A percentile compares a stretch with the other conserved stretches of the same genome.
Conservation (phyloP, 1,140 invertebrate species). For the Macrosteles quadrilineatus region DNA sequence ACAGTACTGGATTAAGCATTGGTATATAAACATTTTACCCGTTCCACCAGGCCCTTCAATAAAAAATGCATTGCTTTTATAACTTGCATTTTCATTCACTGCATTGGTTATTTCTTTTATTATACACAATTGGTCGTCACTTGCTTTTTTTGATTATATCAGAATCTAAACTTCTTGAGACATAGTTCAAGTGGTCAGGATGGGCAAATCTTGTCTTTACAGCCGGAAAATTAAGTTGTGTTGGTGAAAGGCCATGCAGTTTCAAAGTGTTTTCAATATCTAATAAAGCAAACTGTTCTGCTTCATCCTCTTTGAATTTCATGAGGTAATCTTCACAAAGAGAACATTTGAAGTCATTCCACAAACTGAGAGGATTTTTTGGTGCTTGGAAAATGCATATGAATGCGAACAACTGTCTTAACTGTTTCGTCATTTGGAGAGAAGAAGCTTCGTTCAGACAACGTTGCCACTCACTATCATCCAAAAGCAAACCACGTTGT, state of each 20-base stretch:
- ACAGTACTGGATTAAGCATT: neutral
- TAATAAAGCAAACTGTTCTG: too few relatives aligned
- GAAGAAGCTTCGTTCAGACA: too few relatives aligned
- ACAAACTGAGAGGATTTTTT: too few relatives aligned
- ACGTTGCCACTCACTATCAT: too few relatives aligned
- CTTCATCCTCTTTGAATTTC: too few relatives aligned
- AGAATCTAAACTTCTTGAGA: neutral
- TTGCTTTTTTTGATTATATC: neutral
- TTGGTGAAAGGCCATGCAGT: neutral
- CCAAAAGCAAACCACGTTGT: too few relatives aligned
- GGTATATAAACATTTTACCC: conserved; percentile 42
- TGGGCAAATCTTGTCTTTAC: neutral
- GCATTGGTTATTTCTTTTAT: neutral
- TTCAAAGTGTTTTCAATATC: too few relatives aligned
- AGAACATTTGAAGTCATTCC: too few relatives aligned
- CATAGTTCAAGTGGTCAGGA: neutral
- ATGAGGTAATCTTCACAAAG: too few relatives aligned
- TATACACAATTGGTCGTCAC: neutral
- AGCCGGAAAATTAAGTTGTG: neutral
- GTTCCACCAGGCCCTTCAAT: conserved; percentile 46
- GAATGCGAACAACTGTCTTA: too few relatives aligned
- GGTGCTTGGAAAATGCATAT: too few relatives aligned
- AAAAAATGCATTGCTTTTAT: conserved; percentile 38
- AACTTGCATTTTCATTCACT: neutral
- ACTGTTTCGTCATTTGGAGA: too few relatives aligned